Evolutionary conservation across 2,888 invertebrate species (phyloP).

Genomic region (Megalurothrips usitatus): DNA sequence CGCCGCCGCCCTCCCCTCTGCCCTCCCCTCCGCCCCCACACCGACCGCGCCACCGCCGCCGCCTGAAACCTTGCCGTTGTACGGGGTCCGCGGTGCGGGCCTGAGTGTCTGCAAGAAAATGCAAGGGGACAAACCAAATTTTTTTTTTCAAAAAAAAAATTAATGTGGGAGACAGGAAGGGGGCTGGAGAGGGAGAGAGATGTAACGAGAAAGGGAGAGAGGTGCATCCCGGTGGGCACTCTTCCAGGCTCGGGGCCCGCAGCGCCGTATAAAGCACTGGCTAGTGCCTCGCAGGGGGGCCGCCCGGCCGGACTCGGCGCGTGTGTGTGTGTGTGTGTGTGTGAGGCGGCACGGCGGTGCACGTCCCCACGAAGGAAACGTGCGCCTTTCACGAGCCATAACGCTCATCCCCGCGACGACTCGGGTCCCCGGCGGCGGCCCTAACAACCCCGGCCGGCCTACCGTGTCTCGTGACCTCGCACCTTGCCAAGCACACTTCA

Average conservation of each 20-base stretch:
- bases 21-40: too few species aligned
- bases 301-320: background rate
- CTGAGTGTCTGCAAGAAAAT: too few species aligned
- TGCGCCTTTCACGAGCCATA: constrained; percentile 14
- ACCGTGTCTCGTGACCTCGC: too few species aligned
- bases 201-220: background rate
- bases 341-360: background rate
- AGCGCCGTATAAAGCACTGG: background rate
- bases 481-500: too few species aligned
- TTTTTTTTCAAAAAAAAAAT: too few species aligned
- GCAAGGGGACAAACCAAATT: too few species aligned
- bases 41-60: too few species aligned
- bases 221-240: background rate
- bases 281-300: background rate
- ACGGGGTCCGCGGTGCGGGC: too few species aligned
- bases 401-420: constrained; percentile 4
- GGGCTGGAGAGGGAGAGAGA: background rate
- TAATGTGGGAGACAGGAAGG: background rate
- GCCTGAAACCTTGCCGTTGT: too few species aligned
- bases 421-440: background rate
- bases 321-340: too few species aligned
- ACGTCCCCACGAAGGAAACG: background rate
- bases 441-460: background rate
- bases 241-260: background rate
- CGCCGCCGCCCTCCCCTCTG: too few species aligned